Evolutionary conservation across 2,113 vertebrate species (phyloP).

Genomic region (Diadophis punctatus): DNA sequence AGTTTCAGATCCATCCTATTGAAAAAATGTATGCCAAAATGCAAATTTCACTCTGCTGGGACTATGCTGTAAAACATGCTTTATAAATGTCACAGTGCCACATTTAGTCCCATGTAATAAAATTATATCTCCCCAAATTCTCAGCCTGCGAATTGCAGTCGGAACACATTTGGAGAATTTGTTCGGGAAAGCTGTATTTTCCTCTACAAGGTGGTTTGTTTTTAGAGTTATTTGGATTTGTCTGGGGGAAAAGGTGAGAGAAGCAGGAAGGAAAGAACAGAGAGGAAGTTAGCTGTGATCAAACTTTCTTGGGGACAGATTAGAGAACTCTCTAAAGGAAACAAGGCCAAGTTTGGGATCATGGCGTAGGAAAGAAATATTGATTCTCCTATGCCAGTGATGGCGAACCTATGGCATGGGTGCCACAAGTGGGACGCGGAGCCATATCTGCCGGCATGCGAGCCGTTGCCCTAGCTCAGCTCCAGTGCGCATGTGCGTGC

Average conservation of each 20-base stretch:
- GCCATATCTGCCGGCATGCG: no score
- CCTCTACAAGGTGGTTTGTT: not conserved
- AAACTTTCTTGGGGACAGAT: not conserved
- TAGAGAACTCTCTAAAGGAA: not conserved
- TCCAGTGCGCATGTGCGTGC: no score
- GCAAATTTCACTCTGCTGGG: not conserved
- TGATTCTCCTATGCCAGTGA: not conserved
- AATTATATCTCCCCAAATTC: not conserved
- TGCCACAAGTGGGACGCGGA: no score
- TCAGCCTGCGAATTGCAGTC: not conserved
- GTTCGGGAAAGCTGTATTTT: not conserved
- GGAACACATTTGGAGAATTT: not conserved
- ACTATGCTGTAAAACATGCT: not conserved
- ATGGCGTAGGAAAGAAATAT: not conserved
- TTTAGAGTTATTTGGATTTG: not conserved
- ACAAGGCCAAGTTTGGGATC: not conserved
- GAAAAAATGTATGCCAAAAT: not conserved
- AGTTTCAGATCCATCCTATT: not conserved
- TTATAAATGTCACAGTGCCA: not conserved
- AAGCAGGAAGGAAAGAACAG: not conserved
- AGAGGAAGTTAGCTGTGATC: not conserved
- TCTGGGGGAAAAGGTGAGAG: not conserved
- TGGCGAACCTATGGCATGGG: no score
- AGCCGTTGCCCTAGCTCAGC: no score
- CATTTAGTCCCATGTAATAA: not conserved